These are phyloP conservation scores for Catocala nupta DNA, from an alignment of 2,888 invertebrate species.

Conservation along the genomic window DNA sequence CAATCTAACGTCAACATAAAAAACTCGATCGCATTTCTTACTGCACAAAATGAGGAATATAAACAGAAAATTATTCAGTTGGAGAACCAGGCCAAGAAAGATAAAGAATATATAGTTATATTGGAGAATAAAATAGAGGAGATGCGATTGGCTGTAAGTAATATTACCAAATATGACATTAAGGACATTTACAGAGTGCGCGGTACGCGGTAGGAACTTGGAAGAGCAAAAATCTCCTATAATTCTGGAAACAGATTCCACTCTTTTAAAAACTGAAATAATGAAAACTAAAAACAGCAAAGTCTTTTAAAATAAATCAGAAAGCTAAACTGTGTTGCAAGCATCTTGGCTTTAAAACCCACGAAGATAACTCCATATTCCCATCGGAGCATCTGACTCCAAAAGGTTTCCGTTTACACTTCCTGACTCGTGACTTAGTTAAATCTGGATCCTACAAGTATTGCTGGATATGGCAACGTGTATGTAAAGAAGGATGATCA, in stretches of 20 bases:
- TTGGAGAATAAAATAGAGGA: constrained; percentile 1
- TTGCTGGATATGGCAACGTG: constrained; percentile 2
- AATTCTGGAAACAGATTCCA: constrained; percentile 2
- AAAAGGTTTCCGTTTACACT: constrained; percentile 2
- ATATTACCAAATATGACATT: background rate
- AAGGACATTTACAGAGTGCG: constrained; percentile 1
- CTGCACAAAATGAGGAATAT: constrained; percentile 1
- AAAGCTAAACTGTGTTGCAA: constrained; percentile 14
- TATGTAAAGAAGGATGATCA: background rate
- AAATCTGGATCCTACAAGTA: constrained; percentile 1
- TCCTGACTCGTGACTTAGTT: background rate
- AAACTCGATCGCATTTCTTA: background rate
- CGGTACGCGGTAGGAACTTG: background rate
- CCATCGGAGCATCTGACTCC: constrained; percentile 8
- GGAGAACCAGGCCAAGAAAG: constrained; percentile 1
- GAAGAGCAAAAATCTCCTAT: background rate
- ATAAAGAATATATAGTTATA: background rate
- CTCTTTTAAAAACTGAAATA: constrained; percentile 11
- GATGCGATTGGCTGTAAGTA: background rate
- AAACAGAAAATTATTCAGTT: background rate
- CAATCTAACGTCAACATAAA: constrained; percentile 1
- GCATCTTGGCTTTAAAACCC: constrained; percentile 9
- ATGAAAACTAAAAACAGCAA: constrained; percentile 14
- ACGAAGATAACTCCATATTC: background rate
- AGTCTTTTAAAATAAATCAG: constrained; percentile 14